These are phyloP conservation scores for Maconellicoccus hirsutus DNA, from an alignment of 1,140 invertebrate genomes.

Conservation along the genomic window DNA sequence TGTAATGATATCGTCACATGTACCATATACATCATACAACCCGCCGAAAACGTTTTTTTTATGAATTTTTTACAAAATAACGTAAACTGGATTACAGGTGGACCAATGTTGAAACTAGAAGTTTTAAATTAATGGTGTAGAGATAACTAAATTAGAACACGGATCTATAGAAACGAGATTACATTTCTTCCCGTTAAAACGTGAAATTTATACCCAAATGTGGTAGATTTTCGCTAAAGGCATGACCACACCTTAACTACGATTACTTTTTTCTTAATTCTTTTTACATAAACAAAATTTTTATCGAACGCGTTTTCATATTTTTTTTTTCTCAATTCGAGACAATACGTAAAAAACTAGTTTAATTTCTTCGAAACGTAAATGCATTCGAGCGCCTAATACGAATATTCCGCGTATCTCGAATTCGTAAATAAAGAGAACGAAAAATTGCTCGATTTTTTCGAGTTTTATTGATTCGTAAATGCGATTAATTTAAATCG, in stretches of 20 bases:
- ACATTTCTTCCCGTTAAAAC: slow-evolving; percentile 1
- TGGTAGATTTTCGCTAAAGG: slow-evolving; percentile 3
- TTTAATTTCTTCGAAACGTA: not conserved
- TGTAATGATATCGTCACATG: slow-evolving; percentile 1
- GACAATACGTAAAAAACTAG: not conserved
- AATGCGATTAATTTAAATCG: slow-evolving; percentile 3
- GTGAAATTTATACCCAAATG: slow-evolving; percentile 9
- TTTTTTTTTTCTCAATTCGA: not conserved
- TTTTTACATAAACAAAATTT: not conserved
- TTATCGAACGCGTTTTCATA: not conserved
- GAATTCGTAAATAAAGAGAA: too few species aligned
- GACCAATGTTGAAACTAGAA: not conserved
- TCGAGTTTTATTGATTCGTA: too few species aligned
- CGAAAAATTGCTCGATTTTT: too few species aligned
- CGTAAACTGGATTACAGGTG: slow-evolving; percentile 2
- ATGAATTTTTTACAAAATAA: not conserved
- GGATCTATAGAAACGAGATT: slow-evolving; percentile 8
- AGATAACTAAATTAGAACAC: slow-evolving; percentile 4
- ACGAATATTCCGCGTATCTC: too few species aligned
- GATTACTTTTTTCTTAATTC: not conserved
- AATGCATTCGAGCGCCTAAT: too few species aligned
- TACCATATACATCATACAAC: too few species aligned
- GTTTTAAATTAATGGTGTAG: slow-evolving; percentile 5
- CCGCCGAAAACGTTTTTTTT: not conserved
- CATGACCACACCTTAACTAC: not conserved